These are phyloP conservation scores for Ecdyonurus torrentis DNA, from an alignment of 2,888 invertebrate species.

Conservation along the genomic window DNA sequence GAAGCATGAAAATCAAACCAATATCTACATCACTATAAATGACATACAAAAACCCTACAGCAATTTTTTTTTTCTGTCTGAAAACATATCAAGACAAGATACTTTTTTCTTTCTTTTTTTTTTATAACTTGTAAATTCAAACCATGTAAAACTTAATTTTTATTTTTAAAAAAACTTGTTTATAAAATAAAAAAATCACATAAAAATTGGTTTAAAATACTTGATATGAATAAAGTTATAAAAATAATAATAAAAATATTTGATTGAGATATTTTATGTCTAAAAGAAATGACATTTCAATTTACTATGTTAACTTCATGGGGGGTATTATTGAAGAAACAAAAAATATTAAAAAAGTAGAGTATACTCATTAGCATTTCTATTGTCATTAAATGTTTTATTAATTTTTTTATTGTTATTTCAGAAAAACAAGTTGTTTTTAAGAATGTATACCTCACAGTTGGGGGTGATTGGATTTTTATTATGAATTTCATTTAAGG, in stretches of 20 bases:
- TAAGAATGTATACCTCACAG: neutral
- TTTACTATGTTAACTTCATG: neutral
- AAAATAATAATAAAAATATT: neutral
- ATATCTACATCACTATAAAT: no score
- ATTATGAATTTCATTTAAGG: neutral
- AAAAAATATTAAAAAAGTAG: neutral
- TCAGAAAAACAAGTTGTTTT: no score
- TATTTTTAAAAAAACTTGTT: neutral
- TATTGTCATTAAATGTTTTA: neutral
- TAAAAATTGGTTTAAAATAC: neutral
- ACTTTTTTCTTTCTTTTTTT: no score
- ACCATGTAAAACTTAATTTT: no score
- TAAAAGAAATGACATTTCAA: neutral
- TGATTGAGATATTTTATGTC: constrained; percentile 4
- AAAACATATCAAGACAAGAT: no score
- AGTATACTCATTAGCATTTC: neutral
- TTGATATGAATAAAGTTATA: neutral
- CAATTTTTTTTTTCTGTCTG: no score
- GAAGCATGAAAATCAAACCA: no score
- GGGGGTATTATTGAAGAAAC: no score
- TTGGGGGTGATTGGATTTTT: neutral
- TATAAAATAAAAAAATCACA: neutral
- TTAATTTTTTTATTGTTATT: neutral
- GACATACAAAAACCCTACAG: no score
- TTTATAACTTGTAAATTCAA: no score